phyloP scores from a whole-genome alignment of 2,888 invertebrate species.

The Myathropa florea region DNA sequence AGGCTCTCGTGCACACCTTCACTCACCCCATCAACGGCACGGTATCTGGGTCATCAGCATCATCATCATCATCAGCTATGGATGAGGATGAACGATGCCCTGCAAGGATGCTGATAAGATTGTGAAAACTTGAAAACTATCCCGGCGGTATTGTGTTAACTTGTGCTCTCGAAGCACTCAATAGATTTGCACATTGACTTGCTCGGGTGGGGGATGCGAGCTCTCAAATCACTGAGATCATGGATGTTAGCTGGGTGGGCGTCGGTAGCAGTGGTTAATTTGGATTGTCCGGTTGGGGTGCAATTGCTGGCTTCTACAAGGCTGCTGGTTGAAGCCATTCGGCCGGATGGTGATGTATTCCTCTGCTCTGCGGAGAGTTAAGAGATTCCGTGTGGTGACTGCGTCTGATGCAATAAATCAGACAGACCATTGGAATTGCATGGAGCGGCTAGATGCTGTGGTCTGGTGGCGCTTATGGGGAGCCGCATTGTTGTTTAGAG shows the following conservation, averaged over 20 bases:
- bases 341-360: background rate
- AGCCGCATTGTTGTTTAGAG: slow-evolving; percentile 33
- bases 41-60: slow-evolving; percentile 62
- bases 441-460: background rate
- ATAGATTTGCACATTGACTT: background rate
- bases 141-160: slow-evolving; percentile 30
- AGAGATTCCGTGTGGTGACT: background rate
- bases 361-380: background rate
- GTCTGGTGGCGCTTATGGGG: background rate
- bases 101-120: slow-evolving; percentile 34
- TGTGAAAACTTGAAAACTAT: background rate
- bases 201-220: background rate
- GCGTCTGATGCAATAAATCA: slow-evolving; percentile 21
- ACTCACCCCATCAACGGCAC: background rate
- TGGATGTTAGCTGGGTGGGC: background rate
- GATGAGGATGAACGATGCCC: slow-evolving; percentile 9
- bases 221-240: background rate
- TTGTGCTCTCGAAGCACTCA: background rate
- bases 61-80: background rate
- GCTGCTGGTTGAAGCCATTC: background rate
- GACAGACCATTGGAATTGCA: slow-evolving; percentile 14
- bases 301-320: slow-evolving; percentile 4
- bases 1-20: slow-evolving; percentile 38
- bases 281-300: background rate
- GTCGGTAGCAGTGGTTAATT: slow-evolving; percentile 23